Conservation (phyloP, 2,797 vertebrate genomes). For the Tenualosa thibaudeaui region DNA sequence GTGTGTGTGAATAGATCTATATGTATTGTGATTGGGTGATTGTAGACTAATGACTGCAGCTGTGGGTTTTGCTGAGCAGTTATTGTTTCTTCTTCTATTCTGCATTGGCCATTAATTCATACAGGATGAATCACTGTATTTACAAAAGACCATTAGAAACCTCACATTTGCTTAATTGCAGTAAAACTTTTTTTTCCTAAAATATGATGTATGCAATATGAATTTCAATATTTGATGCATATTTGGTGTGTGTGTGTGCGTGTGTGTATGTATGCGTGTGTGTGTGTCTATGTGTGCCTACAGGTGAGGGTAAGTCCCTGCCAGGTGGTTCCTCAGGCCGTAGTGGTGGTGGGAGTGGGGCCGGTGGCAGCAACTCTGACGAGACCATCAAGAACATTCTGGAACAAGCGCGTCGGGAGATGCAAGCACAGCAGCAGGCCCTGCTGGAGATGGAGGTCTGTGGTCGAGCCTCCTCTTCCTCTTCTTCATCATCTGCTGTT, state of each 20-base stretch:
- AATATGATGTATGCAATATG: neutral
- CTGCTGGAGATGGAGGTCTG: conserved; percentile 89
- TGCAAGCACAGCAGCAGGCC: conserved; percentile 94
- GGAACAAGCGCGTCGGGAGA: conserved; percentile 89
- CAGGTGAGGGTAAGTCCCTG: conserved; percentile 83
- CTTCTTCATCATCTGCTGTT: conserved; percentile 42
- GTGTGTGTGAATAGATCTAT: too few relatives aligned
- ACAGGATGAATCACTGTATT: neutral
- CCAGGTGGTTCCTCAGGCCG: conserved; percentile 66
- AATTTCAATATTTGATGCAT: neutral
- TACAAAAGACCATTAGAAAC: neutral
- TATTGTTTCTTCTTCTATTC: neutral
- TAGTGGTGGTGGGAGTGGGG: conserved; percentile 72
- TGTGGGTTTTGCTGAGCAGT: neutral
- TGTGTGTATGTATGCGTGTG: conserved; percentile 19
- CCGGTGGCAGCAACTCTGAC: conserved; percentile 72
- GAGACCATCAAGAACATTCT: conserved; percentile 96
- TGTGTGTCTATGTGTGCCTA: neutral
- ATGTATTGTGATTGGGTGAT: neutral
- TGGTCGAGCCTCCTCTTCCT: conserved; percentile 55
- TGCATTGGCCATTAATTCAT: neutral
- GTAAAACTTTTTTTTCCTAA: neutral
- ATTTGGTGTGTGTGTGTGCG: conserved; percentile 18
- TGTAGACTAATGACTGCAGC: neutral
- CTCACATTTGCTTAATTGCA: neutral